Percentiles rank a stretch among this genome's conserved stretches.
phyloP scores from a whole-genome alignment of 2,113 vertebrate genomes.

The Corythornis cristatus region DNA sequence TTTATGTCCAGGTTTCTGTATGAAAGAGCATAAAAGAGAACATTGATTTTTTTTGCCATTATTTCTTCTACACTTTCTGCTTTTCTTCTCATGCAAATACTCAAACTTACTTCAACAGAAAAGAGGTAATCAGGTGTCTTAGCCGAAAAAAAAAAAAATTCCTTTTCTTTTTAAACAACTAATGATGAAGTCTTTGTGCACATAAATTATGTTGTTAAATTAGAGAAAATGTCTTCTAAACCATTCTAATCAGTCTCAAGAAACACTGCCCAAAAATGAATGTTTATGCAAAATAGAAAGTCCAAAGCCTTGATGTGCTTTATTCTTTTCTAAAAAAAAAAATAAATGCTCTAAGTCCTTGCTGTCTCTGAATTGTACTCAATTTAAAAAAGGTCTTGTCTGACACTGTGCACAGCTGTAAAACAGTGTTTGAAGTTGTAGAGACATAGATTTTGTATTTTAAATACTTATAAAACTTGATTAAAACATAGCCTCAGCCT shows the following conservation, averaged over 20 bases:
- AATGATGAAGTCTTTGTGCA: not conserved
- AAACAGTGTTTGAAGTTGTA: not conserved
- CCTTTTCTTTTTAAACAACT: not conserved
- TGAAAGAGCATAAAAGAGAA: not conserved
- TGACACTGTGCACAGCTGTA: not conserved
- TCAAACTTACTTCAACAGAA: conserved; percentile 4
- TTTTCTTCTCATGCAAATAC: not conserved
- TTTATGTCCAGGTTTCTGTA: not conserved
- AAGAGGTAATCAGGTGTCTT: not conserved
- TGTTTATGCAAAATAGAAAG: not conserved
- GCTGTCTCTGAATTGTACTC: not conserved
- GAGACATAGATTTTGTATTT: not conserved
- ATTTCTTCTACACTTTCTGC: not conserved
- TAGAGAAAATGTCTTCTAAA: not conserved
- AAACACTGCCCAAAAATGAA: not conserved
- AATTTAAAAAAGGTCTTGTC: not conserved
- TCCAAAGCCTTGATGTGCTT: not conserved
- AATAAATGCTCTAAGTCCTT: not conserved
- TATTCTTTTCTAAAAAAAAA: not conserved
- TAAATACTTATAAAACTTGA: not conserved
- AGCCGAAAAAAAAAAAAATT: not conserved
- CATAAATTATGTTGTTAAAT: not conserved
- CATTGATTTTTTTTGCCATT: not conserved
- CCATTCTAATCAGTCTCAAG: not conserved
- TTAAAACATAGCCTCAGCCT: not conserved